Evolutionary conservation across 2,113 vertebrate genomes (phyloP), one percentile per base, ranked within the genome.

Genomic region (Calidris pygmaea): DNA sequence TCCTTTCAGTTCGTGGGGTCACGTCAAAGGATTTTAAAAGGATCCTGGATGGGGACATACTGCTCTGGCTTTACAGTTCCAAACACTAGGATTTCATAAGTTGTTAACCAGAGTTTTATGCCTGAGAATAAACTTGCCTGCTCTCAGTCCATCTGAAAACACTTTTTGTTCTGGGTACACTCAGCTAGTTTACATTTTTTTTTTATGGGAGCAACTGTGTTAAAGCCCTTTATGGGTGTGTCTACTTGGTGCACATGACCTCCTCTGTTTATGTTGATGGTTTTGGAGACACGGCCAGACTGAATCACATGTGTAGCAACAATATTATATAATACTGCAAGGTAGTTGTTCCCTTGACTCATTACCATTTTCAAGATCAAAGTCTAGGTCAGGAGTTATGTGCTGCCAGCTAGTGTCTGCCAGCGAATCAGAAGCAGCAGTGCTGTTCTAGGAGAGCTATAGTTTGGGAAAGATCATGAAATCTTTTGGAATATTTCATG

Each of bases 351-450:
- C 59, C 34, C 53, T 62, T 84, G 59, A 58, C 53, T 86, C 34
- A 6, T 70, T 19, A 5, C 24, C 22, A 5, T 55, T 96, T 91
- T 65, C 78, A 73, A 91, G 75, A 92, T 82, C 59, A 71, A 90
- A 59, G 41, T 34, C 29, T 23, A 10, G 47, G n/a, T 37, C 67
- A 27, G 67, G 70, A 65, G 27, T 45, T 80, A 9, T 0, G 1
- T 70, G 19, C 39, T 70, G 56, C 72, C 35, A 65, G 2, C 9
- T 52, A 26, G 30, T 6, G 3, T 58, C 43, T 92, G 43, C 39
- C 29, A 52, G 3, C 0, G 0, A 72, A 29, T 37, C n/a, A 37
- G 82, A 81, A 63, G 47, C 43, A 91, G 32, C 7, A 21, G 1
- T 74, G 47, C 26, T 71, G 7, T 27, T 66, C 9, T 45, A 22